A percentile compares a stretch with the other conserved stretches of the same genome.
These are phyloP conservation scores for Sycon ciliatum DNA, from an alignment of 37 sponge, comb jelly and placozoan genomes.

Conservation along the genomic window DNA sequence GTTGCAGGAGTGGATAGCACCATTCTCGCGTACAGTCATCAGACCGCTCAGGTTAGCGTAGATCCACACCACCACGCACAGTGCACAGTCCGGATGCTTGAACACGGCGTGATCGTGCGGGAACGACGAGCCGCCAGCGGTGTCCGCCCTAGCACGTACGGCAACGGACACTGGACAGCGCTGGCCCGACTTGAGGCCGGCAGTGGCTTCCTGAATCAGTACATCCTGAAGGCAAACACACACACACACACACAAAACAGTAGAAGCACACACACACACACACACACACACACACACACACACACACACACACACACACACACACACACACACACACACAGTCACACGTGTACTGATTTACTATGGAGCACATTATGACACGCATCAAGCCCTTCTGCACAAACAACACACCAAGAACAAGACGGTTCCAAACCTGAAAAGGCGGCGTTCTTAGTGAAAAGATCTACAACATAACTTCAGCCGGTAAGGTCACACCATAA, in stretches of 20 bases:
- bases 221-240: neutral
- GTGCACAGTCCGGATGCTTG: too few relatives aligned
- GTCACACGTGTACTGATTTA: too few relatives aligned
- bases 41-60: constrained; percentile 9
- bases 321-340: neutral
- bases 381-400: neutral
- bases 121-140: too few relatives aligned
- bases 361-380: too few relatives aligned
- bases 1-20: too few relatives aligned
- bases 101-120: too few relatives aligned
- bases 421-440: too few relatives aligned
- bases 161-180: neutral
- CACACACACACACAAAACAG: constrained; percentile 14
- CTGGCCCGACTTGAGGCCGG: neutral
- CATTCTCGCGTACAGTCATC: constrained; percentile 12
- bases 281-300: constrained; percentile 14
- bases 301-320: neutral
- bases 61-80: constrained; percentile 12
- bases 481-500: too few relatives aligned
- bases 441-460: too few relatives aligned
- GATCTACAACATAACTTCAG: too few relatives aligned
- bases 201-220: neutral
- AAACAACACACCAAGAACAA: neutral
- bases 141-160: too few relatives aligned
- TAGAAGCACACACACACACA: constrained; percentile 13